Evolutionary conservation across 2,113 vertebrate species (phyloP).

Genomic region (Psammodynastes pulverulentus): DNA sequence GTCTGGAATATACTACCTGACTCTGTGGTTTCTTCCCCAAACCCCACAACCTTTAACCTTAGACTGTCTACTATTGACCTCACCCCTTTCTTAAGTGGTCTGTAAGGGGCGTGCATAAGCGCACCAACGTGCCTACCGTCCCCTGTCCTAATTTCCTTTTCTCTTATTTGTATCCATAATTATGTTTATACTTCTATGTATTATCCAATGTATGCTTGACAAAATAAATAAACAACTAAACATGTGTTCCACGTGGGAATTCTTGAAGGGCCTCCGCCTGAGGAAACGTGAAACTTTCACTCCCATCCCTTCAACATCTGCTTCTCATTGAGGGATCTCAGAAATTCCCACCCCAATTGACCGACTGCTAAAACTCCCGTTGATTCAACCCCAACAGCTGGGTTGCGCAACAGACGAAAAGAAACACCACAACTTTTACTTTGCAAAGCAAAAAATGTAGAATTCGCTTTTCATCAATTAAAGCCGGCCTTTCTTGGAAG

Average conservation of each 20-base stretch:
- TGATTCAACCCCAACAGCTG: background rate
- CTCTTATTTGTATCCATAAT: no score
- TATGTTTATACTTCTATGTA: no score
- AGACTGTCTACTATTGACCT: no score
- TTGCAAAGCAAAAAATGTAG: background rate
- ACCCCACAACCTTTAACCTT: no score
- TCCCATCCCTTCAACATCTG: background rate
- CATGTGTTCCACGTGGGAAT: background rate
- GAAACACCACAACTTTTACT: background rate
- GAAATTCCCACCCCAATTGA: background rate
- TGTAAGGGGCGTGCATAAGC: no score
- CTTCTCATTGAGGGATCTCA: background rate
- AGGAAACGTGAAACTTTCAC: background rate
- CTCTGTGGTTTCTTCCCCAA: no score
- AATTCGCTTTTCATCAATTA: background rate
- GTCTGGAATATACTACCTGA: no score
- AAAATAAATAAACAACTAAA: no score
- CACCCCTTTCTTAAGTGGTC: no score
- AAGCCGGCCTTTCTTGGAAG: background rate
- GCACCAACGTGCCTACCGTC: no score
- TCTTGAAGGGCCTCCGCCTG: background rate
- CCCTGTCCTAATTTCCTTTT: no score
- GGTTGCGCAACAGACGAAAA: background rate
- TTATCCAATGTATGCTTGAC: no score
- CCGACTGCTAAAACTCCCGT: background rate